phyloP scores from a whole-genome alignment of 2,113 vertebrate species.

The Orycteropus afer region DNA sequence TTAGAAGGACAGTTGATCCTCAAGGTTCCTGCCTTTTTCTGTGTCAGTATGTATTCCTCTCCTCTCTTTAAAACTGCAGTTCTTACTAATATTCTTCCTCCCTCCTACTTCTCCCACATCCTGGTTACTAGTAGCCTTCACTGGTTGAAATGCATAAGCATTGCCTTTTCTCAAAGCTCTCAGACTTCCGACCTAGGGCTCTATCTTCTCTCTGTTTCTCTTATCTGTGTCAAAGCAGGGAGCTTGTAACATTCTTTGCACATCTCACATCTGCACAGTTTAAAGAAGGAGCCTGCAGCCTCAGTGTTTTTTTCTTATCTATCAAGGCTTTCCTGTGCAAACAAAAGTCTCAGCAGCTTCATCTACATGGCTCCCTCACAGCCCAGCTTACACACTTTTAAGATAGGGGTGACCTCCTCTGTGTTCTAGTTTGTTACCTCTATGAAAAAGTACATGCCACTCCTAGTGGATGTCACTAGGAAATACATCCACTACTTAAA shows the following conservation, averaged over 20 bases:
- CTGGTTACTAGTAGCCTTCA: not conserved
- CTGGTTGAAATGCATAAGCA: conserved; percentile 52
- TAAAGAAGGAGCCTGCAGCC: conserved; percentile 70
- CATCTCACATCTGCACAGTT: conserved; percentile 73
- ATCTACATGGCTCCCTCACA: not conserved
- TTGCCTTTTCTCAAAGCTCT: conserved; percentile 39
- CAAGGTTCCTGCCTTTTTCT: not conserved
- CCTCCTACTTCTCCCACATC: not conserved
- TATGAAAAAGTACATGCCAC: not conserved
- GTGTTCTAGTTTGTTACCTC: not conserved
- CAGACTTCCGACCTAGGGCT: conserved; percentile 49
- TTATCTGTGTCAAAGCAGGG: conserved; percentile 78
- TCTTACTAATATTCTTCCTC: not conserved
- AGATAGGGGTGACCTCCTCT: not conserved
- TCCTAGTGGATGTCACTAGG: not conserved
- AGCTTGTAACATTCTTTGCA: conserved; percentile 75
- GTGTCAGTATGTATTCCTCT: not conserved
- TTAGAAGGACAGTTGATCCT: not conserved
- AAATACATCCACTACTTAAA: not conserved
- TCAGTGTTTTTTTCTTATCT: conserved; percentile 74
- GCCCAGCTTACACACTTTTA: not conserved
- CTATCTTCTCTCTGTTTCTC: conserved; percentile 72
- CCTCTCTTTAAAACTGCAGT: not conserved
- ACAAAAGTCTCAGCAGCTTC: conserved; percentile 52
- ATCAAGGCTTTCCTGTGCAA: conserved; percentile 65